Evolutionary conservation across 2,888 invertebrate species (phyloP).

Genomic region (Cylindroiulus punctatus): DNA sequence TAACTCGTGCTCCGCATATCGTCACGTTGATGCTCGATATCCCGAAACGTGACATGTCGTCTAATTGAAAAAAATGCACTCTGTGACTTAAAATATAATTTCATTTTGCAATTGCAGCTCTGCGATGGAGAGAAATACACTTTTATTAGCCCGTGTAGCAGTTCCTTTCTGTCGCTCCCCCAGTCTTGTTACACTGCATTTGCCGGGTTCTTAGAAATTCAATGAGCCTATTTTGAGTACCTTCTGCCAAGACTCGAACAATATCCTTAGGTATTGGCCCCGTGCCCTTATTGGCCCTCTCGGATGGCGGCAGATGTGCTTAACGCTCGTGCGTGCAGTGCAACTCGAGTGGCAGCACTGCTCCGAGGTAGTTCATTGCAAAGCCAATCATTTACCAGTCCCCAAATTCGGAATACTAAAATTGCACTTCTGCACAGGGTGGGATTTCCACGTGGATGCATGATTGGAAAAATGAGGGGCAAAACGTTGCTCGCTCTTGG

Average conservation of each 20-base stretch:
- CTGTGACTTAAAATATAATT: conserved; percentile 35
- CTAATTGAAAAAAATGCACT: conserved; percentile 37
- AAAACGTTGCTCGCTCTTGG: background rate
- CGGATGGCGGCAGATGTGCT: conserved; percentile 27
- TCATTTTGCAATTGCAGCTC: conserved; percentile 42
- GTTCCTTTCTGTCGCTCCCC: background rate
- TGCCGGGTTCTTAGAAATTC: conserved; percentile 13
- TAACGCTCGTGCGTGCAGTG: background rate
- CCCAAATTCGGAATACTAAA: conserved; percentile 43
- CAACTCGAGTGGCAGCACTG: background rate
- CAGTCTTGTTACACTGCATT: background rate
- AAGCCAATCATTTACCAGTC: conserved; percentile 43
- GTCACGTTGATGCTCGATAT: background rate
- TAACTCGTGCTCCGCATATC: background rate
- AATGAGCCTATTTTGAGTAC: conserved; percentile 43
- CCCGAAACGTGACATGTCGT: background rate
- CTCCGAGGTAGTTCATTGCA: conserved; percentile 21
- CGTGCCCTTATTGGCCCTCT: conserved; percentile 44
- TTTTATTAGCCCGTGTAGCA: background rate
- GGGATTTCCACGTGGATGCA: conserved; percentile 10
- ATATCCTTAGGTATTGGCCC: conserved; percentile 43
- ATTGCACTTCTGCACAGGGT: conserved; percentile 6
- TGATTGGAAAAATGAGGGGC: conserved; percentile 36
- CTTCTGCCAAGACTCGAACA: conserved; percentile 27
- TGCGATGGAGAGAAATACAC: background rate